Conservation (phyloP, 30 jellyfish, hydroid and myxozoan species). For the Phacellophora camtschatica region DNA sequence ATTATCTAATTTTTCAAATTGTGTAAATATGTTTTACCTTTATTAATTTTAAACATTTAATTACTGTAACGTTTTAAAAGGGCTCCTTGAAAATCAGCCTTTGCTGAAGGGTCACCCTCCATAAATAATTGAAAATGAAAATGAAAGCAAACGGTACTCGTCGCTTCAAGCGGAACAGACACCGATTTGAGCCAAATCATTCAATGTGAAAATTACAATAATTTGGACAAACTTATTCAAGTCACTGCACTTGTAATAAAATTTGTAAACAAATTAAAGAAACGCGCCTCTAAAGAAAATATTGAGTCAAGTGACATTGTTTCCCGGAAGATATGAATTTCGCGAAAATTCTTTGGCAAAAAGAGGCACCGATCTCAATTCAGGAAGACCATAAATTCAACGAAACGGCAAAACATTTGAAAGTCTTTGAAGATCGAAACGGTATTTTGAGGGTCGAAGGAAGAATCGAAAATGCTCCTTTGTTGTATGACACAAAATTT, state of each 20-base stretch:
- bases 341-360: not conserved
- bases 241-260: constrained; percentile 1
- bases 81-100: too few relatives aligned
- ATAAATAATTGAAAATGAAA: too few relatives aligned
- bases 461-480: constrained; percentile 15
- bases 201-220: not conserved
- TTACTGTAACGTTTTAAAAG: too few relatives aligned
- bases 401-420: not conserved
- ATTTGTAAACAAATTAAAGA: not conserved
- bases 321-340: too few relatives aligned
- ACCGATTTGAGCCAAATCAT: not conserved
- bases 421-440: not conserved
- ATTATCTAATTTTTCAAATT: too few relatives aligned
- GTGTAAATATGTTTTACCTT: too few relatives aligned
- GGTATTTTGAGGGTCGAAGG: constrained; percentile 14
- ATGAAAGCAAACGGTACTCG: not conserved
- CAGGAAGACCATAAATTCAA: not conserved
- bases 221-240: not conserved
- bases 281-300: not conserved
- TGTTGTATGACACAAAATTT: not conserved
- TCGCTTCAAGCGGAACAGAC: not conserved
- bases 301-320: too few relatives aligned
- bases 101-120: too few relatives aligned
- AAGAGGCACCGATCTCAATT: not conserved
- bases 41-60: too few relatives aligned